Evolutionary conservation across 2,113 vertebrate genomes (phyloP), one percentile per base, ranked within the genome.

Genomic region (Gambusia holbrooki): DNA sequence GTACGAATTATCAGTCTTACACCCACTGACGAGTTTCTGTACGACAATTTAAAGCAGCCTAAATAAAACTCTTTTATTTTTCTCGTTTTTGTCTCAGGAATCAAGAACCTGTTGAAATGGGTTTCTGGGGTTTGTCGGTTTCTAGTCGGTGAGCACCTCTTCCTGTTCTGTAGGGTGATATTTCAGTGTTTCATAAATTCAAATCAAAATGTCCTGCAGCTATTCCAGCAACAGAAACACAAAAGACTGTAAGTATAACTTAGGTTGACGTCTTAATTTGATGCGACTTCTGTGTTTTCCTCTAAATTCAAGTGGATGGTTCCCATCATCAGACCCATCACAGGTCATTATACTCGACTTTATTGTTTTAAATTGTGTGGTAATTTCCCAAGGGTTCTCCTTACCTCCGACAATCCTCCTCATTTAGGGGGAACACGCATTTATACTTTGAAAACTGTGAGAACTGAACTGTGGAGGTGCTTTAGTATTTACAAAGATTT

Each of bases 41-140:
- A 48, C 4, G 5, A 48, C 5, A 5, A 5, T 5, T 48, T 48
- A 48, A 48, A 61, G 8, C 25, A 29, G 62, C 7, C 60, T 66
- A 12, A 62, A 11, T 27, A 0, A n/a, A 11, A 19, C 17, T 14
- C 14, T 68, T 35, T 32, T 29, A 65, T 28, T 3, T 2, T 58
- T 30, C 14, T 0, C 64, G 15, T 64, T 66, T 37, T 5, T 79
- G 13, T 77, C 74, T 54, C 80, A 94, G 93, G 74, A 32, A 89
- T 94, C 76, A 72, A 85, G 73, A 83, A n/a, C 14, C n/a, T 93
- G 27, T 79, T 76, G 42, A 88, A 79, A 48, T 92, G 88, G 77
- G 45, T 91, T 76, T 81, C 80, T 63, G 35, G 51, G 13, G 5
- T 92, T 28, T 91, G 89, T 90, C 62, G 37, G 35, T 88, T 89